These are phyloP conservation scores for Dendrocincla fuliginosa DNA, from an alignment of 2,797 vertebrate species.

Conservation along the genomic window DNA sequence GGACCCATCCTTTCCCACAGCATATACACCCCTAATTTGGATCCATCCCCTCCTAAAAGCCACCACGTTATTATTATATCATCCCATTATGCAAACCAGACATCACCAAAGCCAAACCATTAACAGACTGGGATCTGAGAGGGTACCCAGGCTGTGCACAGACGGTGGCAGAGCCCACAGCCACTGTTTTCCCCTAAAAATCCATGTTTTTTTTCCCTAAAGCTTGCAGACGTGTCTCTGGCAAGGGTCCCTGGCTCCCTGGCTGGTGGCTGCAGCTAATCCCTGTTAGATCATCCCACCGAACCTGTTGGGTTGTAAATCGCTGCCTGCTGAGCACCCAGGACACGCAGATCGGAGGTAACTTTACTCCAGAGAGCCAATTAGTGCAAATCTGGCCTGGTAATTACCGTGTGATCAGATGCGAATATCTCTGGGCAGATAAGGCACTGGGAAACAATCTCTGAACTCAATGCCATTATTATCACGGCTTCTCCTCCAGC, in stretches of 20 bases:
- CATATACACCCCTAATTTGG: fast-evolving
- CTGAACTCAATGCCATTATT: not conserved
- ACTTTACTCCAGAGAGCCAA: conserved; percentile 77
- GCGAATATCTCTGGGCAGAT: conserved; percentile 55
- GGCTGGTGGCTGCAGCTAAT: not conserved
- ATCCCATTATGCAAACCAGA: fast-evolving
- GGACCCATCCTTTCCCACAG: fast-evolving
- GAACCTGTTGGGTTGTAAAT: conserved; percentile 31
- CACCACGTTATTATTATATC: fast-evolving
- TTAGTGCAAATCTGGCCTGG: conserved; percentile 71
- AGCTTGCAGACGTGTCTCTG: not conserved
- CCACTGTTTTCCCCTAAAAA: fast-evolving
- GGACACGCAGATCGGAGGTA: conserved; percentile 39
- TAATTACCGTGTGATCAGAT: conserved; percentile 73
- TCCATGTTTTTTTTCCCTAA: fast-evolving
- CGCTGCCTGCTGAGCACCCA: conserved; percentile 53
- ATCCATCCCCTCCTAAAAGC: not conserved
- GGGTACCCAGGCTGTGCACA: not conserved
- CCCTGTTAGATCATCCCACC: not conserved
- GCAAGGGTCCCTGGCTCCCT: not conserved
- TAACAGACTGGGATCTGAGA: fast-evolving
- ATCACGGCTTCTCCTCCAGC: not conserved
- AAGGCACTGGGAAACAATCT: conserved; percentile 13
- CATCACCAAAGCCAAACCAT: fast-evolving
- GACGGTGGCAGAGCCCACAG: not conserved